Conservation (phyloP, 1,140 invertebrate species). For the Vanessa atalanta region DNA sequence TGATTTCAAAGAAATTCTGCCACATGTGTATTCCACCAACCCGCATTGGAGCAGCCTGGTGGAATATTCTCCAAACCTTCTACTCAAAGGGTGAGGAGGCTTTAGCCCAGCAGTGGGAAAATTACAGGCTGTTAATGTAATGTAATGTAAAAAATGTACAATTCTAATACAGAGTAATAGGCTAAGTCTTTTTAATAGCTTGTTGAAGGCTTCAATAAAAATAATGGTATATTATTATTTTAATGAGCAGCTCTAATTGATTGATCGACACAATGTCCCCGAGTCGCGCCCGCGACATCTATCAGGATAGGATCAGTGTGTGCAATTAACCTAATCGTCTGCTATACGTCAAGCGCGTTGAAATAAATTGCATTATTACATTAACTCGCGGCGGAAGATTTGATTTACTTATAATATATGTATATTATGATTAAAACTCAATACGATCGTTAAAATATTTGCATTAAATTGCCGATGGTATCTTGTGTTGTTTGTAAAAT, state of each 20-base stretch:
- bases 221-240: constrained; percentile 8
- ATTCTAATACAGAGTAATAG: too few relatives aligned
- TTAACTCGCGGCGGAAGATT: neutral
- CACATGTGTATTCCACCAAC: too few relatives aligned
- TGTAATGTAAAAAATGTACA: too few relatives aligned
- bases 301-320: constrained; percentile 5
- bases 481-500: neutral
- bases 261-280: constrained; percentile 3
- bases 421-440: neutral
- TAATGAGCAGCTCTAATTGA: constrained; percentile 12
- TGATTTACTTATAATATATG: neutral
- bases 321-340: constrained; percentile 9
- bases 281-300: constrained; percentile 11
- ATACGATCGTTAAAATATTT: neutral
- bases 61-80: too few relatives aligned
- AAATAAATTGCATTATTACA: constrained; percentile 4
- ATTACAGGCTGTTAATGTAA: too few relatives aligned
- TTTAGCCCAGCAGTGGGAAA: too few relatives aligned
- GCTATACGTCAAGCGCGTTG: too few relatives aligned
- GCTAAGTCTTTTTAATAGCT: too few relatives aligned
- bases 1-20: too few relatives aligned
- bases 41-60: too few relatives aligned
- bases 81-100: too few relatives aligned
- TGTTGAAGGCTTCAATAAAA: neutral
- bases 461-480: neutral